A percentile compares a stretch with the other conserved stretches of the same genome.
phyloP scores from a whole-genome alignment of 2,113 vertebrate genomes.

The Xiphophorus couchianus region DNA sequence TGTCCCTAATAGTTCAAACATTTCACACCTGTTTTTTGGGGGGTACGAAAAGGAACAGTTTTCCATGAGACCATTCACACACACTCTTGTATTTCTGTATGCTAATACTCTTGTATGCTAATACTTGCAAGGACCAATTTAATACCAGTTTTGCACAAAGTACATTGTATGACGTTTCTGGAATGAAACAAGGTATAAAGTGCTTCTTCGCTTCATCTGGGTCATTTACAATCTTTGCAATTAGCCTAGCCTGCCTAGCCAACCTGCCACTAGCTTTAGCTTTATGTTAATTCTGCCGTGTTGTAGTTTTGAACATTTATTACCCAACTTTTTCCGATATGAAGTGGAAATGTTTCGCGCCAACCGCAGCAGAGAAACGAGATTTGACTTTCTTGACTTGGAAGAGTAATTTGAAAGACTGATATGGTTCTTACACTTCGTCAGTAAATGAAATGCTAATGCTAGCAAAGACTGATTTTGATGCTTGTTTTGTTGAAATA shows the following conservation, averaged over 20 bases:
- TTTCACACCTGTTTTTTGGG: no score
- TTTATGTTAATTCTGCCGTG: background rate
- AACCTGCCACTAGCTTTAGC: background rate
- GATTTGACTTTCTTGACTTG: background rate
- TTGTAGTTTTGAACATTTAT: background rate
- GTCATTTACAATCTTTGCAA: background rate
- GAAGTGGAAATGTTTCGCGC: background rate
- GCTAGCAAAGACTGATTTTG: background rate
- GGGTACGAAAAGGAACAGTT: no score
- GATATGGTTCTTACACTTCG: background rate
- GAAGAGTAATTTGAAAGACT: conserved; percentile 1
- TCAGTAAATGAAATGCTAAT: background rate
- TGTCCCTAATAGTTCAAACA: no score
- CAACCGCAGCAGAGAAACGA: background rate
- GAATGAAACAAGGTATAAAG: background rate
- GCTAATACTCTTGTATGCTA: background rate
- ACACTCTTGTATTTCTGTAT: background rate
- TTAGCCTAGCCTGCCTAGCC: conserved; percentile 10
- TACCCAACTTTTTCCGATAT: background rate
- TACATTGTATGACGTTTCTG: background rate
- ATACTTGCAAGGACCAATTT: background rate
- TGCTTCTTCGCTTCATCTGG: background rate
- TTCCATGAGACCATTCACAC: no score
- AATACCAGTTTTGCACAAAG: background rate
- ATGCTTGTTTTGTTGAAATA: background rate